These are phyloP conservation scores for Spicauda simplicius DNA, from an alignment of 2,888 invertebrate genomes.

Conservation along the genomic window DNA sequence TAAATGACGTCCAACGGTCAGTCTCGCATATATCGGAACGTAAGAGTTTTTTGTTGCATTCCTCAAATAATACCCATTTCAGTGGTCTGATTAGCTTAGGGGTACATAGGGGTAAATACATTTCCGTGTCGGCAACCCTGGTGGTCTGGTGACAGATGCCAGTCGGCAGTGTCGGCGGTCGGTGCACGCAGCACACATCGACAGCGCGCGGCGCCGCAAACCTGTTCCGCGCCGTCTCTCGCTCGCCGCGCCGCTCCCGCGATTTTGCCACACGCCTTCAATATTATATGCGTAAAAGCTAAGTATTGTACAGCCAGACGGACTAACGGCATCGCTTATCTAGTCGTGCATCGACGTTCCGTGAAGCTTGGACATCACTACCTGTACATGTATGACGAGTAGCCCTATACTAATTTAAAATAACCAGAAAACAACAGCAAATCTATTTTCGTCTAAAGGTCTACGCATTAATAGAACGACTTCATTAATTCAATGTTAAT, in stretches of 20 bases:
- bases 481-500: not conserved
- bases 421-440: no score
- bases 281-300: slow-evolving; percentile 57
- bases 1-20: no score
- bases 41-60: no score
- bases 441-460: not conserved
- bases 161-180: slow-evolving; percentile 43
- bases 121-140: no score
- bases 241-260: slow-evolving; percentile 43
- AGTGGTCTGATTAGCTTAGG: no score
- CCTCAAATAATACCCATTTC: no score
- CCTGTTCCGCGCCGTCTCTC: slow-evolving; percentile 65
- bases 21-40: no score
- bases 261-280: slow-evolving; percentile 45
- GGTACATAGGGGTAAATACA: no score
- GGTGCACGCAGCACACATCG: slow-evolving; percentile 11
- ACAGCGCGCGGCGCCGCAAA: slow-evolving; percentile 59
- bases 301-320: slow-evolving; percentile 76
- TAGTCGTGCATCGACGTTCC: slow-evolving; percentile 71
- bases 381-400: slow-evolving; percentile 14
- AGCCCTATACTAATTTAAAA: not conserved
- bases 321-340: slow-evolving; percentile 78
- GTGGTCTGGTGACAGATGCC: slow-evolving; percentile 56
- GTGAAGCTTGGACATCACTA: slow-evolving; percentile 63
- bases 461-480: not conserved